Percentiles rank a stretch among this genome's conserved stretches.
phyloP scores from a whole-genome alignment of 2,113 vertebrate species.

The Dicaeum eximium region DNA sequence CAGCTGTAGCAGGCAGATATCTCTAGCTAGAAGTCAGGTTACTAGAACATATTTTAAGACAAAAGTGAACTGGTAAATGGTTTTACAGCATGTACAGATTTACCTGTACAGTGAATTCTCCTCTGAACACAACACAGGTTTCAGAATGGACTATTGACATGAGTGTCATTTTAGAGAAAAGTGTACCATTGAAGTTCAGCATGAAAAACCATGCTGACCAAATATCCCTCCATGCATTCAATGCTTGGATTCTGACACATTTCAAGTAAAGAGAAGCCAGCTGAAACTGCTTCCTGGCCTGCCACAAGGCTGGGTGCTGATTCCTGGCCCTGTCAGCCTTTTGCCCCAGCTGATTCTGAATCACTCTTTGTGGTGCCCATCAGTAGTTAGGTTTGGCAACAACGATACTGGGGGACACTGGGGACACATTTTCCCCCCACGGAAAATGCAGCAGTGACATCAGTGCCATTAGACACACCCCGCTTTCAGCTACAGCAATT shows the following conservation, averaged over 20 bases:
- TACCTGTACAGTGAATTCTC: background rate
- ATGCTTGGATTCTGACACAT: background rate
- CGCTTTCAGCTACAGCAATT: background rate
- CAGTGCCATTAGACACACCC: background rate
- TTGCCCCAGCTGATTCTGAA: background rate
- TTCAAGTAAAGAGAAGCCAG: background rate
- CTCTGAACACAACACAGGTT: background rate
- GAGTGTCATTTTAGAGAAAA: background rate
- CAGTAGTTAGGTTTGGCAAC: background rate
- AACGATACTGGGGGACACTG: fast-evolving
- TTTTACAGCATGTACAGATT: background rate
- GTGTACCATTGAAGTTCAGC: background rate
- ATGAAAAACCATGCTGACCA: background rate
- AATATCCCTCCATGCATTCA: background rate
- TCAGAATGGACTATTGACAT: background rate
- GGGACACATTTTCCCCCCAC: background rate
- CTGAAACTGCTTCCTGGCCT: background rate
- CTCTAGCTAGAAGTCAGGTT: background rate
- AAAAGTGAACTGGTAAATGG: background rate
- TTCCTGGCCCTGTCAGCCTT: background rate
- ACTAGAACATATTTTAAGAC: background rate
- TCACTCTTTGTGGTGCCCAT: too few relatives aligned
- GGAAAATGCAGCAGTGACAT: background rate
- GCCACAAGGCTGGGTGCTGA: background rate
- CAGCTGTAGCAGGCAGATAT: background rate